phyloP scores from a whole-genome alignment of 37 sponge, comb jelly and placozoan genomes.

The Chondrosia reniformis region DNA sequence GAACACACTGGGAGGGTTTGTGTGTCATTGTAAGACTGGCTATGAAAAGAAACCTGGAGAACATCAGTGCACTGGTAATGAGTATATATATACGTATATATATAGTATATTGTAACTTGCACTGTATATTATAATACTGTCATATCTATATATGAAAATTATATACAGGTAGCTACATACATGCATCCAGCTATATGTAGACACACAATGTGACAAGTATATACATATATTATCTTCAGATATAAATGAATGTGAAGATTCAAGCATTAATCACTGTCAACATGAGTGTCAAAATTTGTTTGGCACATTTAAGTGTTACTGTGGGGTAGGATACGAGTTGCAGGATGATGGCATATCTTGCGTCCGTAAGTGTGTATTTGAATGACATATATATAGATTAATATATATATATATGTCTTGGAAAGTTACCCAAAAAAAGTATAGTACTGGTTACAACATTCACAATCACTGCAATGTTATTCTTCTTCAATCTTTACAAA shows the following conservation, averaged over 20 bases:
- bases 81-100: background rate
- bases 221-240: background rate
- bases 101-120: no score
- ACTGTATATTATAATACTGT: no score
- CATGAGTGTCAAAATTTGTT: background rate
- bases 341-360: background rate
- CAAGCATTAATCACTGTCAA: background rate
- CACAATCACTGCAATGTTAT: background rate
- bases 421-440: no score
- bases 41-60: background rate
- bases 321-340: background rate
- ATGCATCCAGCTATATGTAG: no score
- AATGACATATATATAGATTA: no score
- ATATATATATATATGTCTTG: no score
- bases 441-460: background rate
- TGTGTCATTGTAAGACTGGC: conserved; percentile 7
- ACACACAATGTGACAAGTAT: background rate
- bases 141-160: no score
- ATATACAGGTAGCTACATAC: no score
- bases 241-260: background rate
- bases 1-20: conserved; percentile 2
- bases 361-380: conserved; percentile 19
- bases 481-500: no score
- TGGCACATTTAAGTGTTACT: conserved; percentile 14
- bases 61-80: background rate